Conservation (phyloP, 2,888 invertebrate genomes). For the Dynastes maya region DNA sequence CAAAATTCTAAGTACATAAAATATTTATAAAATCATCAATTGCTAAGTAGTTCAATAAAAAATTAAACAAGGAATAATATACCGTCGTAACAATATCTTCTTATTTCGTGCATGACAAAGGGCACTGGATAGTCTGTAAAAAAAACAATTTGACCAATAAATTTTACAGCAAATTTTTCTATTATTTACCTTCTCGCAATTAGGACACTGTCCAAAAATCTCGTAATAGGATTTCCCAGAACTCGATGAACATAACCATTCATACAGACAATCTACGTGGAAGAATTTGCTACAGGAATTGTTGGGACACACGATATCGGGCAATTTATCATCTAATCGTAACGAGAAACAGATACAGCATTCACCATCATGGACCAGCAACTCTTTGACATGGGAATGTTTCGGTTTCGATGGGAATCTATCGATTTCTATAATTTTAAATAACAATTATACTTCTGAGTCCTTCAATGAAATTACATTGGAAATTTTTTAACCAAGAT, state of each 20-base stretch:
- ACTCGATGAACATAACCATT: conserved; percentile 66
- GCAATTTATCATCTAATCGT: conserved; percentile 66
- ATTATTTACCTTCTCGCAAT: conserved; percentile 65
- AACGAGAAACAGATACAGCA: conserved; percentile 69
- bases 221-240: conserved; percentile 62
- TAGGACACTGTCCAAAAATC: conserved; percentile 66
- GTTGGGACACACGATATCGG: conserved; percentile 68
- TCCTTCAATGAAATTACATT: too few relatives aligned
- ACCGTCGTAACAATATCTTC: not conserved
- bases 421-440: conserved; percentile 54
- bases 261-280: conserved; percentile 69
- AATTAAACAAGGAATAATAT: not conserved
- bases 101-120: conserved; percentile 21
- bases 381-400: conserved; percentile 53
- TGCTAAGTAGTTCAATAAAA: not conserved
- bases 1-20: not conserved
- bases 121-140: conserved; percentile 39
- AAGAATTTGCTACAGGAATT: conserved; percentile 66
- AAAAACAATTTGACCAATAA: conserved; percentile 15
- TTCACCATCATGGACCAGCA: conserved; percentile 61
- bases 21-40: not conserved
- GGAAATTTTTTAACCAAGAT: too few relatives aligned
- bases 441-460: too few relatives aligned
- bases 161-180: not conserved
- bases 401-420: conserved; percentile 61